Evolutionary conservation across 2,888 invertebrate species (phyloP).

Genomic region (Blastobasis adustella): DNA sequence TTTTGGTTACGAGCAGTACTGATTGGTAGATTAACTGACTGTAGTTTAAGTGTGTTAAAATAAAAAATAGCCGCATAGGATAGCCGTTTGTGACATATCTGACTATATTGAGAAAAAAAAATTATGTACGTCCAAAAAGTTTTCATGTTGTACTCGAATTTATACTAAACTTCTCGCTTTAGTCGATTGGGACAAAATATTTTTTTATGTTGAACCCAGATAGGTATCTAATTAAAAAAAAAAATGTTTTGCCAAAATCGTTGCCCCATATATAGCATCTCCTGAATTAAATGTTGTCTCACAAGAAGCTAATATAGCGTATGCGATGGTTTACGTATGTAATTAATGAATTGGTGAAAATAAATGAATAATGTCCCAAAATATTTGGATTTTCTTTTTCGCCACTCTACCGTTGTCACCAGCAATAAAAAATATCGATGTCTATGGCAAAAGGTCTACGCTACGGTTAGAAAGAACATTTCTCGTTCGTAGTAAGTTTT

Average conservation of each 20-base stretch:
- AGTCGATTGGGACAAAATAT: slow-evolving; percentile 12
- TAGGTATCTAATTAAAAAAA: not conserved
- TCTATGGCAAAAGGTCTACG: no score
- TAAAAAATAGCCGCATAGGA: slow-evolving; percentile 25
- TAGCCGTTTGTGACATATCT: slow-evolving; percentile 38
- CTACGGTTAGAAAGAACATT: no score
- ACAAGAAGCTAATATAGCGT: slow-evolving; percentile 30
- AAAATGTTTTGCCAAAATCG: slow-evolving; percentile 5
- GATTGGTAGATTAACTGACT: slow-evolving; percentile 25
- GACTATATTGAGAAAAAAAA: slow-evolving; percentile 14
- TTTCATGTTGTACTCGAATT: slow-evolving; percentile 13
- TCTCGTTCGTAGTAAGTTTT: no score
- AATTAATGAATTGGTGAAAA: slow-evolving; percentile 34
- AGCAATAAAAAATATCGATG: no score
- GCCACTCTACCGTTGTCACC: not conserved
- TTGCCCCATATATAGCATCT: slow-evolving; percentile 15
- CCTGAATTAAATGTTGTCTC: slow-evolving; percentile 22
- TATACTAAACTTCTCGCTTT: slow-evolving; percentile 14
- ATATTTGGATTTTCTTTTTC: slow-evolving; percentile 23
- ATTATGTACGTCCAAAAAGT: slow-evolving; percentile 8
- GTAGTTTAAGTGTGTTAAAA: slow-evolving; percentile 38
- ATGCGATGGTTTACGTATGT: slow-evolving; percentile 11
- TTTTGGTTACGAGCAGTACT: slow-evolving; percentile 42
- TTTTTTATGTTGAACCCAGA: not conserved
- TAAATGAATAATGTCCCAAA: slow-evolving; percentile 45